phyloP scores from a whole-genome alignment of 2,113 vertebrate species.

The Pedionomus torquatus region DNA sequence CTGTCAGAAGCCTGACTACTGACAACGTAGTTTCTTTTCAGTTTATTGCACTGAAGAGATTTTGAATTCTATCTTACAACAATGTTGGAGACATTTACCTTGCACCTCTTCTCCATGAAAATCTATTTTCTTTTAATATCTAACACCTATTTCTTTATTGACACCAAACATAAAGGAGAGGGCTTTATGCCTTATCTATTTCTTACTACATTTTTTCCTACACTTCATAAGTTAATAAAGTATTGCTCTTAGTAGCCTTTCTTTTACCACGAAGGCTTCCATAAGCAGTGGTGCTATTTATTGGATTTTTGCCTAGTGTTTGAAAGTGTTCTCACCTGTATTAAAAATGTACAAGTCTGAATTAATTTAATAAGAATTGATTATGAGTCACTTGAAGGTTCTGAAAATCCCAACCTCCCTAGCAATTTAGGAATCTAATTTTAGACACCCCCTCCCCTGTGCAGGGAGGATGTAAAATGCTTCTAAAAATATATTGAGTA shows the following conservation, averaged over 20 bases:
- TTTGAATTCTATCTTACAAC: background rate
- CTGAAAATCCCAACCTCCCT: background rate
- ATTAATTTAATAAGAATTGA: slow-evolving; percentile 32
- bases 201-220: background rate
- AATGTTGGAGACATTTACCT: background rate
- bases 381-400: slow-evolving; percentile 30
- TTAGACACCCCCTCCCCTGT: background rate
- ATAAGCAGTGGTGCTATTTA: background rate
- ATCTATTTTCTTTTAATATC: background rate
- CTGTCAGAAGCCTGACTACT: background rate
- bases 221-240: background rate
- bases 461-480: background rate
- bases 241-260: background rate
- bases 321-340: background rate
- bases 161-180: background rate
- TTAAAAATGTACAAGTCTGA: slow-evolving; percentile 1
- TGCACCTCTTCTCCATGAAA: background rate
- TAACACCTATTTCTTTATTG: background rate
- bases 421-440: slow-evolving; percentile 19
- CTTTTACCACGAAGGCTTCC: background rate
- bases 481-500: background rate
- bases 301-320: background rate
- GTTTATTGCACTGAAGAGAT: background rate
- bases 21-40: background rate
- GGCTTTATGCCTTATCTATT: background rate